Evolutionary conservation across 2,888 invertebrate species (phyloP), one percentile per base, ranked within the genome.

Genomic region (Tetheella fluctuosa): DNA sequence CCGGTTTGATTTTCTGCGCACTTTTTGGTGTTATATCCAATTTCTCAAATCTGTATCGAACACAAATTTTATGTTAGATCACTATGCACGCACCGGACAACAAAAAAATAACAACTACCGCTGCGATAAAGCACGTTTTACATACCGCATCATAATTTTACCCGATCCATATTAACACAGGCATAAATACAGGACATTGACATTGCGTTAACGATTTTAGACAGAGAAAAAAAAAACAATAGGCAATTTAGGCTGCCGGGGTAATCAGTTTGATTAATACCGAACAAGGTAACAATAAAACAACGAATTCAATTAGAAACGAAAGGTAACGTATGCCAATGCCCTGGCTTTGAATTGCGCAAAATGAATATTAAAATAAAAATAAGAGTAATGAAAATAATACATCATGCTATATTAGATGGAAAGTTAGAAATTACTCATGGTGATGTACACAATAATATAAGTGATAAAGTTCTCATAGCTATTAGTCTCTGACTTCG

Each of bases 11-110:
- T 95, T 99, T 99, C 95, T 98, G 98, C 83, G 99, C 99, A 95
- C 99, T 99, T 95, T 99, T 99, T 87, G 99, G 99, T 84, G 99
- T 99, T 84, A 99, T 99, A 94, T 99, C 99, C 94, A 99, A 95
- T 94, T 99, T 99, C 94, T 99, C 99, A 95, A 99, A 99, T 97
- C 98, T 98, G 94, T 86, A 94, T 93, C 89, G 89, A 93, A 94
- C 90, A 94, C 89, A 86, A 92, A 91, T 91, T 81, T 86, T 83
- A 86, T 89, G 90, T 90, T 91, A 93, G 91, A 91, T 82, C 79
- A 81, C 84, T 85, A 84, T 80, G 85, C 87, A 83, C 88, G 88
- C 81, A 81, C 85, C 86, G 83, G 76, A 75, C 75, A 79, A 79
- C 61, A 61, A 56, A 63, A 60, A 30, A 23, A 70, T 34, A 39